Base-by-base conservation (phyloP, 2,113 vertebrate genomes). In the Vulpes lagopus region DNA sequence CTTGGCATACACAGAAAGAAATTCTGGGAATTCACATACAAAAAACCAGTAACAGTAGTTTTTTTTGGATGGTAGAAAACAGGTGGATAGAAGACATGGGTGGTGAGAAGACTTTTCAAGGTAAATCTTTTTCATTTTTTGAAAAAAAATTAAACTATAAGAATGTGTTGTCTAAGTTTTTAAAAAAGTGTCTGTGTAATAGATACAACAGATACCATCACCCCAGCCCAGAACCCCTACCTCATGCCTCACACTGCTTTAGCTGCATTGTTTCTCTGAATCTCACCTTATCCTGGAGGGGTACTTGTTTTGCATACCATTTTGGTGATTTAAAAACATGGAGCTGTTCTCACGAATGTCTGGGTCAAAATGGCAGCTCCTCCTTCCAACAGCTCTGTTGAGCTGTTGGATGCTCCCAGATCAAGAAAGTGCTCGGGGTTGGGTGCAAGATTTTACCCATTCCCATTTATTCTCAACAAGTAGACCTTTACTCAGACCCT, bases 21-120 rank as follows among this genome's bases (percentile, higher is more conserved):
- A 93, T 43, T 94, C 78, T 69, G 71, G 11, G 12, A 94, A 92
- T 64, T 86, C n/a, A 89, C 17, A 94, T 30, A 89, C 17, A 94
- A 35, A 55, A 71, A 92, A 88, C 84, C 71, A 95, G 20, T 19
- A 64, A n/a, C 49, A 92, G 62, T 38, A 85, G 82, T 84, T 94
- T 38, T 38, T 38, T 20, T 30, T 84, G 49, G 32, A 27, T 55
- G 22, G 49, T 16, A n/a, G 74, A 90, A 93, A 90, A 30, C n/a
- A 90, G 49, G 43, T 53, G 49, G 19, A 17, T 65, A 67, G 51
- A 69, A 92, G 60, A 71, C 16, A 83, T 4, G 30, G 23, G 17
- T 51, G 5, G n/a, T 85, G 55, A 53, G 65, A 91, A 69, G 53
- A 74, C 20, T 90, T 94, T 83, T 64, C 55, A 76, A 19, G 49